A percentile compares a stretch with the other conserved stretches of the same genome.
phyloP scores from a whole-genome alignment of 2,113 vertebrate genomes.

The Pseudorectes ferrugineus region DNA sequence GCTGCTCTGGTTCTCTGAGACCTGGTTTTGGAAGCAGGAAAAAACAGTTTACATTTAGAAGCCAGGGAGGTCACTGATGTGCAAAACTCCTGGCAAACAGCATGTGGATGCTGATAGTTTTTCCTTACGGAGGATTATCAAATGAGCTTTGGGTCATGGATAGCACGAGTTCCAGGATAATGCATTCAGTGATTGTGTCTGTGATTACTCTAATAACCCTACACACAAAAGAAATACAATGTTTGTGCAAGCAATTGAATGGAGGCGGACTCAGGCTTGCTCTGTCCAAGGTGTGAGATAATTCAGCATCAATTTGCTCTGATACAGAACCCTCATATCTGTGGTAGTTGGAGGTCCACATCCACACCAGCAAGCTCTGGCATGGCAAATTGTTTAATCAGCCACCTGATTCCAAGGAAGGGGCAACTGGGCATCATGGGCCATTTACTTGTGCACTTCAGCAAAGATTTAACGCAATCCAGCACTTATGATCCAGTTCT shows the following conservation, averaged over 20 bases:
- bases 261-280: not conserved
- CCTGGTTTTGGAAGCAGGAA: not conserved
- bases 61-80: not conserved
- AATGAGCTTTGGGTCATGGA: not conserved
- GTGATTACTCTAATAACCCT: not conserved
- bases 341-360: not conserved
- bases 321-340: not conserved
- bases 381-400: not conserved
- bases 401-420: not conserved
- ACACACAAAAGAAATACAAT: not conserved
- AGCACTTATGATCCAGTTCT: not conserved
- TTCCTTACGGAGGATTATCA: not conserved
- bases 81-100: not conserved
- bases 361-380: not conserved
- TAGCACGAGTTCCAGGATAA: not conserved
- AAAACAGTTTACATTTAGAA: not conserved
- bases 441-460: not conserved
- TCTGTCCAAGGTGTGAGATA: not conserved
- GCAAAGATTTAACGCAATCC: not conserved
- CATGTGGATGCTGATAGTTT: not conserved
- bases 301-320: not conserved
- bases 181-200: not conserved
- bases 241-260: not conserved
- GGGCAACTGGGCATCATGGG: not conserved
- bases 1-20: not conserved